A percentile compares a stretch with the other conserved stretches of the same genome.
phyloP scores from a whole-genome alignment of 2,888 invertebrate species.

The Hipparchia sbordonii region DNA sequence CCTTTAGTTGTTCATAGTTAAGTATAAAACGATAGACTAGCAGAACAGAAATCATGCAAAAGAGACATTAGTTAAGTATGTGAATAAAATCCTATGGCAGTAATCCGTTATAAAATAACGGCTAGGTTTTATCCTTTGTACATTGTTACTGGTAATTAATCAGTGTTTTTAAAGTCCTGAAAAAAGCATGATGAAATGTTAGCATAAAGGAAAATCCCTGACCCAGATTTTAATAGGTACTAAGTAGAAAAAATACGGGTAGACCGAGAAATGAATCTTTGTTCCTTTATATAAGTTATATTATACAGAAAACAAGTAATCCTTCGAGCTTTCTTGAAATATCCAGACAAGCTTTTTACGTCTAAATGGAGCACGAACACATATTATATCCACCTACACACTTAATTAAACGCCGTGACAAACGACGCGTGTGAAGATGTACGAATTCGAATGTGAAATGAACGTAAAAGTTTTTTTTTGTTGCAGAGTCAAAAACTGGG shows the following conservation, averaged over 20 bases:
- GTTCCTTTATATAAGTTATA: slow-evolving; percentile 22
- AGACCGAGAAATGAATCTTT: slow-evolving; percentile 21
- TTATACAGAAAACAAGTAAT: slow-evolving; percentile 20
- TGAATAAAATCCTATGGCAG: neutral
- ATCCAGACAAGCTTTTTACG: slow-evolving; percentile 32
- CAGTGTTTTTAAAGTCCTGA: slow-evolving; percentile 17
- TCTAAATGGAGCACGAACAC: slow-evolving; percentile 26
- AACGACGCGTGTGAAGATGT: slow-evolving; percentile 32
- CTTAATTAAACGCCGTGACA: slow-evolving; percentile 41
- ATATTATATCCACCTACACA: slow-evolving; percentile 34
- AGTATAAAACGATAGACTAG: neutral
- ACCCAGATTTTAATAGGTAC: slow-evolving; percentile 17
- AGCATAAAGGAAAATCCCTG: slow-evolving; percentile 19
- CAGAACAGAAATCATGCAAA: neutral
- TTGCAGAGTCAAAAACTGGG: slow-evolving; percentile 96
- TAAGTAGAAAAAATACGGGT: slow-evolving; percentile 15
- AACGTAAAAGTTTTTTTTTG: slow-evolving; percentile 45
- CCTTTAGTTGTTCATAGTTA: neutral
- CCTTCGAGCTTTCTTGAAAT: slow-evolving; percentile 26
- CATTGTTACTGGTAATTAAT: slow-evolving; percentile 12
- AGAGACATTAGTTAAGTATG: neutral
- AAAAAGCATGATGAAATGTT: slow-evolving; percentile 20
- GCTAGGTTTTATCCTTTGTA: neutral
- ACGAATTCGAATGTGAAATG: slow-evolving; percentile 30
- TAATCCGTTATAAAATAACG: neutral